phyloP scores from a whole-genome alignment of 1,140 invertebrate species.

The Lanistes nyassanus region DNA sequence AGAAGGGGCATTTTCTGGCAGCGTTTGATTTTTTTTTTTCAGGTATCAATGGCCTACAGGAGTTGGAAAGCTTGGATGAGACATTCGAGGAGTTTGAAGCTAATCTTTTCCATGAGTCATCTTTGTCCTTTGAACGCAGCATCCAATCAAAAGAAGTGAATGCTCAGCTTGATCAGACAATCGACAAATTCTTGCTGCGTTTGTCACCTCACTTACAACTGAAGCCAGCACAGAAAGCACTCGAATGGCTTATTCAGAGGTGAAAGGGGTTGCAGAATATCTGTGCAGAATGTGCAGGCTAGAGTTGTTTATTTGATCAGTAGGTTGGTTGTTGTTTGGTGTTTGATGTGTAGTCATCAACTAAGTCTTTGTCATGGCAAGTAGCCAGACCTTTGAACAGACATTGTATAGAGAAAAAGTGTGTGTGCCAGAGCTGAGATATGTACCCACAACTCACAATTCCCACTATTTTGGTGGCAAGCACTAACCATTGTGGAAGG shows the following conservation, averaged over 20 bases:
- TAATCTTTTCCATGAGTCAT: slow-evolving; percentile 80
- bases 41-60: slow-evolving; percentile 81
- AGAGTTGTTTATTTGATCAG: too few relatives aligned
- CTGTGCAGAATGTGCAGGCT: too few relatives aligned
- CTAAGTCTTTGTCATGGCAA: too few relatives aligned
- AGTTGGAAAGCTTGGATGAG: slow-evolving; percentile 79
- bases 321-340: too few relatives aligned
- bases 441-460: too few relatives aligned
- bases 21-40: slow-evolving; percentile 3
- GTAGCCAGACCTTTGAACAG: too few relatives aligned
- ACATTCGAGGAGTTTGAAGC: slow-evolving; percentile 79
- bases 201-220: slow-evolving; percentile 89
- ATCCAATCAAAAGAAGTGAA: slow-evolving; percentile 82
- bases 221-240: slow-evolving; percentile 84
- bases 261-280: too few relatives aligned
- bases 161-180: slow-evolving; percentile 77
- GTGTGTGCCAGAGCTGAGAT: too few relatives aligned
- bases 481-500: too few relatives aligned
- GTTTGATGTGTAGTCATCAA: too few relatives aligned
- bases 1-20: background rate
- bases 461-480: too few relatives aligned
- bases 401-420: too few relatives aligned
- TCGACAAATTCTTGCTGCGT: slow-evolving; percentile 83
- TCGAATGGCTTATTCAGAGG: slow-evolving; percentile 91
- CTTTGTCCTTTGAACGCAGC: slow-evolving; percentile 80